Conservation (phyloP, 2,888 invertebrate genomes). For the Agrotis segetum region DNA sequence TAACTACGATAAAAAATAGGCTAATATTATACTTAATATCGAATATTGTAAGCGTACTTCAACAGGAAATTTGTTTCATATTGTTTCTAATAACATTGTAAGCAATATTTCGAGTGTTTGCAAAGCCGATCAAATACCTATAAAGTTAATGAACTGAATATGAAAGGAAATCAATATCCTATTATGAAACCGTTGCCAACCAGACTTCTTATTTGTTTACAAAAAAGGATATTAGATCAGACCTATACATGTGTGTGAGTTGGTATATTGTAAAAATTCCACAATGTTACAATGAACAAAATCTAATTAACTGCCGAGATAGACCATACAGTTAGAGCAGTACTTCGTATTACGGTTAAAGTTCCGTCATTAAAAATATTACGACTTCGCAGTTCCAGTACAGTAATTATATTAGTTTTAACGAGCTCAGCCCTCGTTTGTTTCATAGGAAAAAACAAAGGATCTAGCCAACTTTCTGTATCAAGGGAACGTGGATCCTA, state of each 20-base stretch:
- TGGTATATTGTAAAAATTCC: constrained; percentile 21
- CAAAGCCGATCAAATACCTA: constrained; percentile 44
- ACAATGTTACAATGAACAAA: constrained; percentile 52
- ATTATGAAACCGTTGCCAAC: constrained; percentile 17
- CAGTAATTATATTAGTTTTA: constrained; percentile 81
- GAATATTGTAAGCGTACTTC: constrained; percentile 6
- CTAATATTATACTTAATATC: too few relatives aligned
- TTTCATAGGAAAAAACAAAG: constrained; percentile 84
- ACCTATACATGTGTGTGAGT: background rate
- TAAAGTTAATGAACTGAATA: constrained; percentile 37
- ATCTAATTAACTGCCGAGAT: constrained; percentile 60
- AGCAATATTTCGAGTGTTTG: constrained; percentile 40
- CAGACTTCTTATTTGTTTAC: constrained; percentile 45
- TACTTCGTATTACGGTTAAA: constrained; percentile 67
- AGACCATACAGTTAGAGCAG: constrained; percentile 53
- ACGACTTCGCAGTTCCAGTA: constrained; percentile 70
- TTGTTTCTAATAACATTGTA: constrained; percentile 33
- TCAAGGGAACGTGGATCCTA: constrained; percentile 85
- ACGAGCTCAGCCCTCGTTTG: constrained; percentile 73
- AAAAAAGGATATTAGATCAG: constrained; percentile 41
- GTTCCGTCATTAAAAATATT: constrained; percentile 81
- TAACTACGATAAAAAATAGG: too few relatives aligned
- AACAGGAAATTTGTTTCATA: constrained; percentile 21
- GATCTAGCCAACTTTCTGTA: constrained; percentile 87
- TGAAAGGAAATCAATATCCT: constrained; percentile 39